Base-by-base conservation (phyloP, 2,888 invertebrate genomes). In the Drepanosiphum platanoidis region DNA sequence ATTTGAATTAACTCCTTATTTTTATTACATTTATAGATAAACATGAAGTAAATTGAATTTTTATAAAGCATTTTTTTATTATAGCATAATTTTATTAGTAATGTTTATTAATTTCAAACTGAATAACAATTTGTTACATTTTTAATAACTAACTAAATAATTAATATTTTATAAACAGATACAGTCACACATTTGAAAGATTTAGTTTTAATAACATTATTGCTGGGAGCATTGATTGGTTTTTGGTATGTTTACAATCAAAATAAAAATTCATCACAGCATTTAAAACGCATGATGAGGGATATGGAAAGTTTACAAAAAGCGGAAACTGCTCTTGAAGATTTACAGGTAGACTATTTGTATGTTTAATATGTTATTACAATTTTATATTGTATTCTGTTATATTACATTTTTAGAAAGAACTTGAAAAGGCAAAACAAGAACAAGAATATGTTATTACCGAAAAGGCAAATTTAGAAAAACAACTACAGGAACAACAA, bases 191-290 rank as follows among this genome's bases (percentile, higher is more conserved):
- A 94, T 89, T 92, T 96, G 92, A 98, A 98, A 91, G 98, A 98
- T 91, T 92, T 96, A 89, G 93, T 96, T 87, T 92, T 98, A 88
- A 94, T 96, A 58, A 93, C 95, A 4, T 91, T 97, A 86, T 91
- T 97, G 82, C 91, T 97, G 87, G 94, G 96, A 88, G 97, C 97
- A 13, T 92, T 96, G 83, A 94, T 95, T 86, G 97, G 96, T 81
- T 94, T 95, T 88, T 97, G 96, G 96, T 96, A 96, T 90, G 97
- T 96, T 42, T 94, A 96, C 90, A 93, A 95, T 86, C 97, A 97
- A 88, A 96, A 97, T 89, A 95, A 96, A 89, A 94, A 94, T 89
- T 96, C 96, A 61, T 94, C 96, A 88, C 92, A 92, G 87, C 95
- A 98, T 89, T 92, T 99, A 87, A 93, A 94, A 88, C 93, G 96